Evolutionary conservation across 2,113 vertebrate genomes (phyloP).

Genomic region (Campylomormyrus tamandua): DNA sequence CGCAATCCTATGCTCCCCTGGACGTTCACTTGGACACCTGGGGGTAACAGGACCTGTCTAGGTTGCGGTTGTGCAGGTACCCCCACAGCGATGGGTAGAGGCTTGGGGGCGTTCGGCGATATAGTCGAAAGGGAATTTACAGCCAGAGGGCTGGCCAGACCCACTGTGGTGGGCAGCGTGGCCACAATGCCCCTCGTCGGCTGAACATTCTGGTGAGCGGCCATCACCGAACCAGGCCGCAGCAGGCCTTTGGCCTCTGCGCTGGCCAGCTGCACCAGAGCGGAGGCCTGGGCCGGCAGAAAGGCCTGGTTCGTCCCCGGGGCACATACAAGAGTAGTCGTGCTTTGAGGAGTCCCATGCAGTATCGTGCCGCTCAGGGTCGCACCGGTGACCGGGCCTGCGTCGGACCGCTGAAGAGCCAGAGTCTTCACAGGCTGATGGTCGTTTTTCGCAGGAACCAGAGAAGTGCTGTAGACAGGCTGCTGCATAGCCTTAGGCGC

Average conservation of each 20-base stretch:
- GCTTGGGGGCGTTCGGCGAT: constrained; percentile 37
- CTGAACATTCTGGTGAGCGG: constrained; percentile 47
- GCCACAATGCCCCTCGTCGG: constrained; percentile 34
- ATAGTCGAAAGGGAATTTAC: constrained; percentile 32
- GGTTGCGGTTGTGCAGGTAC: constrained; percentile 36
- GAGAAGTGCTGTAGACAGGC: constrained; percentile 13
- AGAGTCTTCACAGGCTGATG: constrained; percentile 34
- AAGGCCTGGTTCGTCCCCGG: constrained; percentile 51
- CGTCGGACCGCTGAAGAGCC: constrained; percentile 39
- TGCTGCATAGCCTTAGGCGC: constrained; percentile 56
- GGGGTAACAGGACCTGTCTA: constrained; percentile 63
- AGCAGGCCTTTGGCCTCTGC: constrained; percentile 65
- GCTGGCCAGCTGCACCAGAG: constrained; percentile 63
- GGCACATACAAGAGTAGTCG: constrained; percentile 48
- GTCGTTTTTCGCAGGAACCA: constrained; percentile 29
- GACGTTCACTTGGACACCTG: constrained; percentile 53
- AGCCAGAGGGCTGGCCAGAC: constrained; percentile 41
- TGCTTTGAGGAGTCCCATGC: constrained; percentile 43
- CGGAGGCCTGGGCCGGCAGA: constrained; percentile 61
- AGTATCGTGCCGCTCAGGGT: constrained; percentile 27
- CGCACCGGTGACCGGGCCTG: constrained; percentile 23
- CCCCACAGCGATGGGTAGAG: constrained; percentile 33
- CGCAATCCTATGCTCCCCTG: constrained; percentile 51
- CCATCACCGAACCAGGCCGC: constrained; percentile 53
- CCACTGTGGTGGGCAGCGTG: constrained; percentile 8